Percentiles rank a stretch among this genome's conserved stretches.
Evolutionary conservation across 2,888 invertebrate genomes (phyloP).

Genomic region (Sarcophaga carnaria): DNA sequence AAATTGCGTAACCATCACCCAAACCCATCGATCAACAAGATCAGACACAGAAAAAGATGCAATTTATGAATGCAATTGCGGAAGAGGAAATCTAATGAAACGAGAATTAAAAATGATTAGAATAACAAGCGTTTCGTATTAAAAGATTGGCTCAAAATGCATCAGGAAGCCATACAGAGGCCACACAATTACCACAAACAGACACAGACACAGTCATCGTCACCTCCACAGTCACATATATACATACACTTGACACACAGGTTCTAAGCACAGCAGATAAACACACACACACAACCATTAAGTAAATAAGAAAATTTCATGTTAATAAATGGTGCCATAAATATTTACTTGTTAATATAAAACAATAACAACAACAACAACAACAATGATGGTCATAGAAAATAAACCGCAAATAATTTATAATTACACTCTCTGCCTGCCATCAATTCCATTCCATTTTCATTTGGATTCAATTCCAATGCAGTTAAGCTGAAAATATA

Average conservation of each 20-base stretch:
- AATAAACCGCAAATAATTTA: conserved; percentile 26
- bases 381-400: background rate
- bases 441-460: background rate
- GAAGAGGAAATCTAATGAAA: background rate
- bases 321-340: background rate
- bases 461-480: background rate
- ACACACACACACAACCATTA: background rate
- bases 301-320: background rate
- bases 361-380: background rate
- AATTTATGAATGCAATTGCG: background rate
- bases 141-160: background rate
- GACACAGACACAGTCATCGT: too few relatives aligned
- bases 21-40: background rate
- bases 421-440: background rate
- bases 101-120: background rate
- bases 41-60: background rate
- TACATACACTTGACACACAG: background rate
- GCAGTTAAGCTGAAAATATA: background rate
- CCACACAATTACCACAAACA: too few relatives aligned
- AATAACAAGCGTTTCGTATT: background rate
- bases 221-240: too few relatives aligned
- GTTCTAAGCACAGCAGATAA: background rate
- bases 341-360: background rate
- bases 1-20: background rate
- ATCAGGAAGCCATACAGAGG: background rate